A percentile compares a stretch with the other conserved stretches of the same genome.
Conservation (phyloP, 2,797 vertebrate species). For the Diceros bicornis region DNA sequence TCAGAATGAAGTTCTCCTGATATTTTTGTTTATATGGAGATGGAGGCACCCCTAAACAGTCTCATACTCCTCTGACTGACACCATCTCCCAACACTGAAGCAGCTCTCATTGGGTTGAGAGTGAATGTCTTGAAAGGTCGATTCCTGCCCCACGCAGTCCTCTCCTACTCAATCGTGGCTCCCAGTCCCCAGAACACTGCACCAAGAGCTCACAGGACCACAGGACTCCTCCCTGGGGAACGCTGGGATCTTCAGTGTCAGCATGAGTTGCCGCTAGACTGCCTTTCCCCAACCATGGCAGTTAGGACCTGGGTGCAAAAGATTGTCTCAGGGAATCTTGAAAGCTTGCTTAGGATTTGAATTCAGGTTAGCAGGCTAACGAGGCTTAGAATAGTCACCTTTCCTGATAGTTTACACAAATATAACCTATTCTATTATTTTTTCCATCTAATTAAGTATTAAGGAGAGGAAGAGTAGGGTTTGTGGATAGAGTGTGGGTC, state of each 20-base stretch:
- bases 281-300: background rate
- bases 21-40: background rate
- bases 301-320: conserved; percentile 9
- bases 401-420: background rate
- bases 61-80: background rate
- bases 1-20: conserved; percentile 2
- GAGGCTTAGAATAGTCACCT: conserved; percentile 10
- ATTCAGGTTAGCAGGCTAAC: conserved; percentile 15
- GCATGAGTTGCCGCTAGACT: background rate
- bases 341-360: conserved; percentile 66
- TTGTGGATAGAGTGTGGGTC: background rate
- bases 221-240: background rate
- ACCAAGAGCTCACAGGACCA: background rate
- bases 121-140: background rate
- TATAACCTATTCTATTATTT: background rate
- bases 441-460: background rate
- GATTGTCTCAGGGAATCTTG: background rate
- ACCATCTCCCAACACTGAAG: background rate
- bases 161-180: background rate
- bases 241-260: background rate
- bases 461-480: background rate
- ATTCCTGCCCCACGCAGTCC: background rate
- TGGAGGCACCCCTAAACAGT: background rate
- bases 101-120: background rate
- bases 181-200: background rate